Conservation (phyloP, 2,113 vertebrate genomes). For the Cygnus buccinator region DNA sequence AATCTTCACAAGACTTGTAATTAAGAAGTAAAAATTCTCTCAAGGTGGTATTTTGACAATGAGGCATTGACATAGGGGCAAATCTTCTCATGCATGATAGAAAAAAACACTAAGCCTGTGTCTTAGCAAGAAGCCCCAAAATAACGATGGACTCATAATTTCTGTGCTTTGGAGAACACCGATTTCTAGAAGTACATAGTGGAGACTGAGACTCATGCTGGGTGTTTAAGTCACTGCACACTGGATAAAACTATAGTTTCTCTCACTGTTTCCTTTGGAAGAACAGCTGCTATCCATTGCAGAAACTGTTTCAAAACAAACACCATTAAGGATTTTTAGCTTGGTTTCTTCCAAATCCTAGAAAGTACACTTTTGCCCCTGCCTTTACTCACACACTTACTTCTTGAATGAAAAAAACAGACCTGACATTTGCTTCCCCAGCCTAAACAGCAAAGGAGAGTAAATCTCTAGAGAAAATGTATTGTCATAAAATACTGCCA, state of each 20-base stretch:
- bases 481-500: not conserved
- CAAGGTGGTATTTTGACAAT: not conserved
- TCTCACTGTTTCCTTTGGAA: not conserved
- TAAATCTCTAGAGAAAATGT: not conserved
- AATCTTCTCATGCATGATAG: not conserved
- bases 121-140: not conserved
- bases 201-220: not conserved
- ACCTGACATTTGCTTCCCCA: not conserved
- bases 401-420: not conserved
- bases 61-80: not conserved
- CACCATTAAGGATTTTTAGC: not conserved
- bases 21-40: not conserved
- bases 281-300: not conserved
- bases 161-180: not conserved
- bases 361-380: not conserved
- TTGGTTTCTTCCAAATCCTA: not conserved
- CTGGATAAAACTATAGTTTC: not conserved
- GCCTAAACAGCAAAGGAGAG: not conserved
- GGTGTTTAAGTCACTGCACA: not conserved
- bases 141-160: not conserved
- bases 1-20: not conserved
- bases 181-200: not conserved
- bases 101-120: not conserved
- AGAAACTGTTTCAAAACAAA: not conserved
- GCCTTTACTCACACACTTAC: not conserved